Base-by-base conservation (phyloP, 2,797 vertebrate genomes). In the Hemitrygon akajei region DNA sequence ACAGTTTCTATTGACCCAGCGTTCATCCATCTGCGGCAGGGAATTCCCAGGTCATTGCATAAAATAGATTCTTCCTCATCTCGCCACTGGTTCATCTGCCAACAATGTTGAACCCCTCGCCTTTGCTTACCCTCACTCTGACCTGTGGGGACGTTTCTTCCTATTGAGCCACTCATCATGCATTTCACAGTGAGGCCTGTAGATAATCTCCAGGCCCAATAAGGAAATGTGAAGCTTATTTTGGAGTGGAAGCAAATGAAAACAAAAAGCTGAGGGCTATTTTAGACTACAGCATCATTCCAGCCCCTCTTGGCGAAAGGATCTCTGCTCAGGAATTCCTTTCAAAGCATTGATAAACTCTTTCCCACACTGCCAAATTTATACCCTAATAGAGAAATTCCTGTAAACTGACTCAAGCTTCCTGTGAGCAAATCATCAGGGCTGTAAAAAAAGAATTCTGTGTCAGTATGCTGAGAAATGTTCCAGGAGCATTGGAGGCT, bases 291-390 rank as follows among this genome's bases (percentile, higher is more conserved):
- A 76, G 73, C 40, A 3, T 76, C 91, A 93, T 93, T 93, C 91
- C 71, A 4, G 40, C 7, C 91, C 18, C 71, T 30, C 37, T 76
- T 71, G 12, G 71, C 34, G 27, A 40, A 93, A 76, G 91, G 76
- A 93, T 93, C 37, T 76, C 40, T 76, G 40, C 91, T 93, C 40
- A 56, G 71, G 25, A 76, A 93, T 93, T 76, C 2, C 20, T 76
- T 56, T 75, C 40, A 27, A 30, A 76, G 30, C 14, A 11, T 27
- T n/a, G 71, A 71, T 76, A 76, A 93, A 93, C 37, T 93, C 69
- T n/a, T 93, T 93, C 91, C 71, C 71, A 93, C 91, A 76, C 71
- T 93, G 91, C 71, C 47, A 69, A 76, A 93, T 93, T 58, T 58
- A 93, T 92, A 75, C 91, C 91, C 25, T 73, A 92, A 75, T 37